phyloP scores from a whole-genome alignment of 2,888 invertebrate genomes.

The Mesorhabditis spiculigera region DNA sequence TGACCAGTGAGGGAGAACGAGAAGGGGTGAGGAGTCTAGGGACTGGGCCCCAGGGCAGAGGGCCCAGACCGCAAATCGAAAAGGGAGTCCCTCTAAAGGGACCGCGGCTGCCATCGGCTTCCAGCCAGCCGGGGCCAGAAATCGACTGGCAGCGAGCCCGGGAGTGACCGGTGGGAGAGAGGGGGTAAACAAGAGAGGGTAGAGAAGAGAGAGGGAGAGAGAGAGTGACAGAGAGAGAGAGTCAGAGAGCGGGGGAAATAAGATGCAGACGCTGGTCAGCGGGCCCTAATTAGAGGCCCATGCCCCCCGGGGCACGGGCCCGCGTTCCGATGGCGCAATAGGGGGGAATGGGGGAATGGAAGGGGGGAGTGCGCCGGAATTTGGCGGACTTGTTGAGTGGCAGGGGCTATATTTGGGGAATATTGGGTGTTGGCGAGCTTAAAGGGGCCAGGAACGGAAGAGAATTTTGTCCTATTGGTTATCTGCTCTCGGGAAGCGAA shows the following conservation, averaged over 20 bases:
- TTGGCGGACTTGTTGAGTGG: background rate
- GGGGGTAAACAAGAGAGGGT: background rate
- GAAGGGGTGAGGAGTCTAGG: too few species aligned
- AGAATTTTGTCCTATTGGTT: too few species aligned
- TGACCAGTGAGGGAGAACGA: background rate
- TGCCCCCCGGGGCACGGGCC: background rate
- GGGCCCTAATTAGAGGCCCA: background rate
- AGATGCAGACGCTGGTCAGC: background rate
- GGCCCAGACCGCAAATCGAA: background rate
- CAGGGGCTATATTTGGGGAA: too few species aligned
- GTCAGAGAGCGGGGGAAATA: too few species aligned
- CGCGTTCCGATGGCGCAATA: slow-evolving; percentile 5
- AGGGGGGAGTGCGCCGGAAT: slow-evolving; percentile 2
- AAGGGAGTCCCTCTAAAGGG: background rate
- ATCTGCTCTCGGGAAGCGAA: too few species aligned
- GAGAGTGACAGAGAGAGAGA: background rate
- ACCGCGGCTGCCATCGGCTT: background rate
- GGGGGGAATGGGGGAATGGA: slow-evolving; percentile 4
- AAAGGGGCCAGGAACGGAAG: too few species aligned
- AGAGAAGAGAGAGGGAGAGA: background rate
- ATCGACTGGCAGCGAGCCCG: background rate
- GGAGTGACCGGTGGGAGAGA: background rate
- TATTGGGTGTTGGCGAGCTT: too few species aligned
- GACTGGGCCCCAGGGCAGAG: background rate
- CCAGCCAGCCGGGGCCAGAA: background rate